Evolutionary conservation across 2,888 invertebrate species (phyloP), one percentile per base, ranked within the genome.

Genomic region (Yponomeuta cagnagella): DNA sequence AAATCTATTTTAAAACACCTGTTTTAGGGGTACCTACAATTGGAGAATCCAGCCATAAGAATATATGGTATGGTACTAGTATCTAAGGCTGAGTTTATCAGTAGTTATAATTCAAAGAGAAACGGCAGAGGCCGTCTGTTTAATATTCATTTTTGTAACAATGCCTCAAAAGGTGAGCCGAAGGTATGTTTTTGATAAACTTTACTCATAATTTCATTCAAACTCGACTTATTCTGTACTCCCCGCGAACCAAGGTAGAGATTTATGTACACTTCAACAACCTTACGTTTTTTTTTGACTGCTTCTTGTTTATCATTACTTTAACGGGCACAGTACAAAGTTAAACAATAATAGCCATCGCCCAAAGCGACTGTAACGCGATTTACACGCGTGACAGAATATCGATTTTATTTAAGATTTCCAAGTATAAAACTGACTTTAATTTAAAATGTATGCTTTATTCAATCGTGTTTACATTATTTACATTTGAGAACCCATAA

Each of bases 161-260:
- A 58, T 58, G 52, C 52, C 52, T 58, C 52, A 58, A 58, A 58
- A 58, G 15, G 52, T 58, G 52, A 15, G 52, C 52, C 52, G 15
- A 58, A 58, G 52, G 52, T 58, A 58, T 58, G 52, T 58, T 58
- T 52, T 58, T 58, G 52, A 58, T 58, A 58, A 58, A 58, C 52
- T 58, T 58, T 58, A 58, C 52, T 58, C 52, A 58, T 58, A 58
- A 58, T 58, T 58, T 58, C 52, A 58, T 58, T 58, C 52, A 15
- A 58, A 58, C 52, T 58, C 15, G 52, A 58, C 52, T 58, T 58
- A 58, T 58, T 58, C 15, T 58, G 4, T 12, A 58, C 52, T 58
- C 15, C 5, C 52, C 15, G 52, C 15, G 12, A 58, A 58, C 15
- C 15, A 1, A 15, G 12, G 52, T 15, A 58, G 12, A 52, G 52